Percentiles rank a stretch among this genome's conserved stretches.
Evolutionary conservation across 1,140 invertebrate genomes (phyloP).

Genomic region (Plectrocnemia conspersa): DNA sequence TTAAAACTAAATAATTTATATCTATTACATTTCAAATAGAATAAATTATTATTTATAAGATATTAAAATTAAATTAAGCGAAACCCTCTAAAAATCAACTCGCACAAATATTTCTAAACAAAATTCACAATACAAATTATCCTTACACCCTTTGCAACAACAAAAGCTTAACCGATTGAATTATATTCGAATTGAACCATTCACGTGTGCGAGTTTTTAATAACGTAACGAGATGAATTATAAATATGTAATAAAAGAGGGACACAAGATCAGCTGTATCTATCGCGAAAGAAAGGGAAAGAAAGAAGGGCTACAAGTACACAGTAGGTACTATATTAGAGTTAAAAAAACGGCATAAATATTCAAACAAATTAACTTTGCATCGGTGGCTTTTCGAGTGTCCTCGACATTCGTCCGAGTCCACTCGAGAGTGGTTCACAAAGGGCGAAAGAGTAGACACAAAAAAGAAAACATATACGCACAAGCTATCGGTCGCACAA

Average conservation of each 20-base stretch:
- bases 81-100: too few relatives aligned
- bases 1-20: not conserved
- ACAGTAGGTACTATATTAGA: slow-evolving; percentile 13
- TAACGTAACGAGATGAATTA: slow-evolving; percentile 26
- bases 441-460: slow-evolving; percentile 15
- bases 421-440: slow-evolving; percentile 25
- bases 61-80: not conserved
- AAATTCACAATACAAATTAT: too few relatives aligned
- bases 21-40: not conserved
- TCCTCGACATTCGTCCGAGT: slow-evolving; percentile 25
- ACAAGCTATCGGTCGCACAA: too few relatives aligned
- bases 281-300: too few relatives aligned
- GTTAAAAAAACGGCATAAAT: slow-evolving; percentile 30
- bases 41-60: not conserved
- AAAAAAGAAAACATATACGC: not conserved
- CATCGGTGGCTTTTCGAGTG: slow-evolving; percentile 30
- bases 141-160: not conserved
- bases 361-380: slow-evolving; percentile 33
- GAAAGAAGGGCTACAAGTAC: too few relatives aligned
- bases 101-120: too few relatives aligned
- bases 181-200: slow-evolving; percentile 18
- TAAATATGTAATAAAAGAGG: too few relatives aligned
- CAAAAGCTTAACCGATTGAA: slow-evolving; percentile 11
- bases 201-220: slow-evolving; percentile 14
- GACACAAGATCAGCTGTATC: too few relatives aligned